These are phyloP conservation scores for Aethina tumida DNA, from an alignment of 1,140 invertebrate species.

Conservation along the genomic window DNA sequence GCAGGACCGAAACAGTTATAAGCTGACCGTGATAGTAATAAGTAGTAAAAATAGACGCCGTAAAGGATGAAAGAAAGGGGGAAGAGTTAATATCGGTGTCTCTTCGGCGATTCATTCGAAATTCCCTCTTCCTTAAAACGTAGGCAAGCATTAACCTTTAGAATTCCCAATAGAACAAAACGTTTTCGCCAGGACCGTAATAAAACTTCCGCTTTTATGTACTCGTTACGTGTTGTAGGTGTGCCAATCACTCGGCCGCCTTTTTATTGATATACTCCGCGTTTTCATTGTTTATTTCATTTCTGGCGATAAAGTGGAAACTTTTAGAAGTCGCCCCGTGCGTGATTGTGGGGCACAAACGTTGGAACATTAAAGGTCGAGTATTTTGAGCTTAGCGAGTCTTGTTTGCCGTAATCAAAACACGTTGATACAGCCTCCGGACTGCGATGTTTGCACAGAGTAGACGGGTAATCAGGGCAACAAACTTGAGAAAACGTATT, in stretches of 20 bases:
- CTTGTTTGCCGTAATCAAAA: no score
- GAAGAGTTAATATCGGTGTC: conserved; percentile 27
- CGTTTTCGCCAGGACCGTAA: conserved; percentile 28
- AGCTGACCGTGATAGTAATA: no score
- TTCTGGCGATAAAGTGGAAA: no score
- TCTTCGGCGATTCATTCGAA: conserved; percentile 28
- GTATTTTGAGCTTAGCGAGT: no score
- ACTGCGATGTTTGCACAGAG: no score
- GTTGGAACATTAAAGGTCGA: no score
- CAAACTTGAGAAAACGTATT: conserved; percentile 14
- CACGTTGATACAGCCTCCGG: no score
- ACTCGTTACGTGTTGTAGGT: conserved; percentile 27
- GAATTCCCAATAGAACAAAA: conserved; percentile 23
- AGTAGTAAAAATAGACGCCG: no score
- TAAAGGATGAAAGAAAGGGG: conserved; percentile 18
- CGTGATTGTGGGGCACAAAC: no score
- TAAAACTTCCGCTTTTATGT: conserved; percentile 30
- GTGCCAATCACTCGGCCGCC: conserved; percentile 20
- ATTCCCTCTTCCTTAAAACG: conserved; percentile 26
- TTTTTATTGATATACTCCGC: conserved; percentile 9
- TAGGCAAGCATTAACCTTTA: conserved; percentile 31
- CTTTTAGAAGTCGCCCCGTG: no score
- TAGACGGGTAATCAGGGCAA: conserved; percentile 11
- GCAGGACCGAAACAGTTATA: no score
- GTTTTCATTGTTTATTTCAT: conserved; percentile 5